phyloP scores from a whole-genome alignment of 2,113 vertebrate species.

The Trichechus manatus region DNA sequence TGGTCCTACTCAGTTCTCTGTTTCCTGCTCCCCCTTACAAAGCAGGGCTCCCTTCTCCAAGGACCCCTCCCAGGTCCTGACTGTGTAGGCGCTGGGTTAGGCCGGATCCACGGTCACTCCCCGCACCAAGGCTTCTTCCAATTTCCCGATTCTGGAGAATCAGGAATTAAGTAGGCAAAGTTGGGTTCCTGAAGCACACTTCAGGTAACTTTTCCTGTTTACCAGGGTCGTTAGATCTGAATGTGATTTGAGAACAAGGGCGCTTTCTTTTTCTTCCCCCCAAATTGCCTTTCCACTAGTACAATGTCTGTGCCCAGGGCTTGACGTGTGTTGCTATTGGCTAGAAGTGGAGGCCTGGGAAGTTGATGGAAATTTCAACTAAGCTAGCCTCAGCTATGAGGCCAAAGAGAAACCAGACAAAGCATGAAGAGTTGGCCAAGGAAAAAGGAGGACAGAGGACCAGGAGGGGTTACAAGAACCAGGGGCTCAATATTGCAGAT shows the following conservation, averaged over 20 bases:
- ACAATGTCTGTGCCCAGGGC: background rate
- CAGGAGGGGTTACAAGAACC: background rate
- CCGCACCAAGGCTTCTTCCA: no score
- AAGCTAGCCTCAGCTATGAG: background rate
- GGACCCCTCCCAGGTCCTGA: no score
- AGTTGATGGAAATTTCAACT: background rate
- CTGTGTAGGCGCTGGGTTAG: background rate
- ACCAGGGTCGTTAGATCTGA: background rate
- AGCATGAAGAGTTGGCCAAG: background rate
- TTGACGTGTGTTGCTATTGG: background rate
- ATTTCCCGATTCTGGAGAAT: background rate
- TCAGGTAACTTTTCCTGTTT: background rate
- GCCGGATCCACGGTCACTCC: fast-evolving
- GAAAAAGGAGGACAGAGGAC: background rate
- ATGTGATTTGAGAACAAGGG: background rate
- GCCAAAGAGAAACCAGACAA: background rate
- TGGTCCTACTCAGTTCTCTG: background rate
- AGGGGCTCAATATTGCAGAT: background rate
- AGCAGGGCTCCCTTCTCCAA: fast-evolving
- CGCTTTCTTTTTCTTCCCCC: background rate
- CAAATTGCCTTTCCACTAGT: background rate
- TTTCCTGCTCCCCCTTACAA: background rate
- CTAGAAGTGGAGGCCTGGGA: background rate
- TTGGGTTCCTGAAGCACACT: background rate
- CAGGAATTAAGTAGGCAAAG: background rate